Evolutionary conservation across 2,888 invertebrate species (phyloP), one percentile per base, ranked within the genome.

Genomic region (Limnephilus lunatus): DNA sequence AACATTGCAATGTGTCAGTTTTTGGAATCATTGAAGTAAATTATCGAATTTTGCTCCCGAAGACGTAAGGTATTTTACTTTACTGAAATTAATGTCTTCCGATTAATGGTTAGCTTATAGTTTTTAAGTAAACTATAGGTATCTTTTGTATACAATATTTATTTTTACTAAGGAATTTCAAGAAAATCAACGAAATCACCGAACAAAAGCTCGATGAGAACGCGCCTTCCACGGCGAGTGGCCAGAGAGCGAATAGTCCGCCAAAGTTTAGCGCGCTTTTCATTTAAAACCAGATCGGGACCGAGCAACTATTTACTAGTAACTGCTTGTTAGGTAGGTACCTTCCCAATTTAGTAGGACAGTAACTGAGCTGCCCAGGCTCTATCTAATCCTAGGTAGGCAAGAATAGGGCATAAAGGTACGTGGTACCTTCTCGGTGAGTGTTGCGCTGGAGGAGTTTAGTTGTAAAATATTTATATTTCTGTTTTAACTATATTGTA

Each of bases 241-340:
- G n/a, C 68, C n/a, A 68, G 68, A 68, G 68, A 25, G 68, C 68
- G 68, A 68, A 68, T 9, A 68, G 68, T 30, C 68, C 31, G 68
- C 87, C 68, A 87, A 68, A 87, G 68, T 68, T 87, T 86, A 86
- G 68, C 32, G 87, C 68, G 68, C 53, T 53, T 87, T 85, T 68
- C 87, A 31, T 68, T 87, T 53, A 68, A 12, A 32, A 87, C 87
- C 87, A 68, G 53, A 87, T 68, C 53, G 68, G 85, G n/a, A 86
- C 35, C 44, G 44, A 39, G 30, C 39, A 48, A 86, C 85, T 86
- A 86, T 86, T 86, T 86, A 44, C 39, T 35, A n/a, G n/a, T 86
- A 39, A 48, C 85, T 7, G 35, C 85, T 32, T 15, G 82, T 32
- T 19, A 14, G 31, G 30, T 19, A 30, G 2, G 19, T 15, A 82